Evolutionary conservation across 1,140 invertebrate species (phyloP), one percentile per base, ranked within the genome.

Genomic region (Limonius californicus): DNA sequence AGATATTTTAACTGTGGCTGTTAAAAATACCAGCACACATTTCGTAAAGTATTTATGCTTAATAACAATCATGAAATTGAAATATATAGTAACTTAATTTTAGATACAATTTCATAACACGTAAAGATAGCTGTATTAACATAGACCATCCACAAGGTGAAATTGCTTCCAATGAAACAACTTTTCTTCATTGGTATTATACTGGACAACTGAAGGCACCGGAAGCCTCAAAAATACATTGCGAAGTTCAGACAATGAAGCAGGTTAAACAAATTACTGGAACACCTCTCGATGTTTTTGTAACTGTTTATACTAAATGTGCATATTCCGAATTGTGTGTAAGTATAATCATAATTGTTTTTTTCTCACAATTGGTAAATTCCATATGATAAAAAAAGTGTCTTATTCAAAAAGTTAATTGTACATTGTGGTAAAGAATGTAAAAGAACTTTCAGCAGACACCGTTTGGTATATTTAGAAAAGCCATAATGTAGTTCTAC

Each of bases 251-350:
- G 16, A 55, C 42, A 2, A 43, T 70, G 1, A 45, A 59, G 14
- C 57, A 63, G 9, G 14, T 64, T 12, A 42, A 57, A 11, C 32
- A 47, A 18, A 14, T 65, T 12, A 15, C 62, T n/a, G 71, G 70
- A 19, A 11, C 19, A 11, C 60, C 63, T 11, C 59, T 61, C 6
- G 67, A 70, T 14, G 20, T 59, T 18, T 11, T n/a, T 23, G 67
- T 70, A 9, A 62, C 19, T 12, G 43, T 71, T 23, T 20, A 58
- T 12, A 47, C 57, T 12, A 42, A 64, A 27, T 56, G 32, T 15
- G 39, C 50, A 11, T 68, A 67, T 57, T 58, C 70, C 0, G 58
- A 70, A 57, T 55, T 73, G 57, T 73, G 71, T 61, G 71, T 73
- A 59, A 65, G 63, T 27, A 27, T 39, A 14, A 32, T 32, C 60